Conservation (phyloP, 2,797 vertebrate species). For the Semotilus atromaculatus region DNA sequence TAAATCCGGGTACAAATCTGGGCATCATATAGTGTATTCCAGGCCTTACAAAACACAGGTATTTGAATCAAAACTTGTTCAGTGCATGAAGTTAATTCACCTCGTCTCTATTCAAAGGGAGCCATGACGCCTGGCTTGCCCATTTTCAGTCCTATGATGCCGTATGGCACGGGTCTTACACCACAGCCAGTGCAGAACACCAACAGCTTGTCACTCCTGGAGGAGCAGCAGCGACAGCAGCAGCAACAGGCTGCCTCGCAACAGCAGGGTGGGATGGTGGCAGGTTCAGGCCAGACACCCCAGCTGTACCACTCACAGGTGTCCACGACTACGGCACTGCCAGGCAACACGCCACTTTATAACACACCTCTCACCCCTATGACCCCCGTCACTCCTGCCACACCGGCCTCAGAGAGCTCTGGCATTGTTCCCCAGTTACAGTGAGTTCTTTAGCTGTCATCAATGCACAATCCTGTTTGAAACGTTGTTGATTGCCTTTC, state of each 20-base stretch:
- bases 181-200: constrained; percentile 94
- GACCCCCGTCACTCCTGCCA: constrained; percentile 96
- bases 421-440: constrained; percentile 97
- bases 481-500: neutral
- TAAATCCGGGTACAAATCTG: neutral
- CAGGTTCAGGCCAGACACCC: constrained; percentile 89
- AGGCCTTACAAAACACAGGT: neutral
- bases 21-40: neutral
- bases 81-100: neutral
- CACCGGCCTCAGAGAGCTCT: constrained; percentile 95
- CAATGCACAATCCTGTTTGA: neutral
- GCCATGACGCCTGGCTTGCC: constrained; percentile 94
- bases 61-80: neutral
- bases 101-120: constrained; percentile 72
- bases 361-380: constrained; percentile 89
- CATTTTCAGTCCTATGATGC: constrained; percentile 99
- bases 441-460: constrained; percentile 76
- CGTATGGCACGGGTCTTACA: constrained; percentile 95
- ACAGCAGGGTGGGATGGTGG: constrained; percentile 83
- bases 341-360: constrained; percentile 92
- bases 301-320: constrained; percentile 97
- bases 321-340: constrained; percentile 91
- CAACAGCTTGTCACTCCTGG: constrained; percentile 92
- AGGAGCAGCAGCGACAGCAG: constrained; percentile 93
- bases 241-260: constrained; percentile 76